Evolutionary conservation across 2,113 vertebrate species (phyloP).

Genomic region (Arenaria interpres): DNA sequence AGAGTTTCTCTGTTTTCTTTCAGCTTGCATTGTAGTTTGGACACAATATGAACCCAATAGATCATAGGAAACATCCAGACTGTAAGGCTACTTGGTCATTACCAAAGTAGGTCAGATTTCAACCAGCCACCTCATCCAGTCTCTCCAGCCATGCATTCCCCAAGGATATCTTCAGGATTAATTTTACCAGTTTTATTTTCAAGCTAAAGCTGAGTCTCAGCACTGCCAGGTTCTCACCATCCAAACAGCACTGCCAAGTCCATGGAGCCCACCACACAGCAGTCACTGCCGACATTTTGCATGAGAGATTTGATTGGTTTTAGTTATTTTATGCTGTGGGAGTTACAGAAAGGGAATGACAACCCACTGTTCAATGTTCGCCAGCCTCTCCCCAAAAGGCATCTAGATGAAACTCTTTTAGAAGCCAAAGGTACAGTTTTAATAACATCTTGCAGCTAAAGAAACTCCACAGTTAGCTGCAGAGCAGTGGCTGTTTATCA

Average conservation of each 20-base stretch:
- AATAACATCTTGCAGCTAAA: slow-evolving; percentile 23
- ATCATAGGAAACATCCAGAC: not conserved
- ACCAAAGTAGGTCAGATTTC: not conserved
- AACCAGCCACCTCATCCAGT: not conserved
- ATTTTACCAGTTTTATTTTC: not conserved
- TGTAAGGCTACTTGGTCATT: not conserved
- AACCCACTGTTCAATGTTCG: not conserved
- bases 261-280: not conserved
- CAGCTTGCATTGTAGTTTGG: not conserved
- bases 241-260: not conserved
- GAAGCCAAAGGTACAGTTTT: not conserved
- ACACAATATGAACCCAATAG: not conserved
- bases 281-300: not conserved
- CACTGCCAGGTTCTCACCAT: not conserved
- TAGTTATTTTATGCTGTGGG: not conserved
- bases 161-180: not conserved
- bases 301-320: not conserved
- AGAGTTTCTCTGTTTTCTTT: not conserved
- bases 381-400: not conserved
- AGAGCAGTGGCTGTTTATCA: slow-evolving; percentile 9
- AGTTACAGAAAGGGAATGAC: not conserved
- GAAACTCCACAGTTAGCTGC: not conserved
- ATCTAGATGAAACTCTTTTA: not conserved
- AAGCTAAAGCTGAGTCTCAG: not conserved
- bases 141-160: not conserved